Conservation (phyloP, 2,888 invertebrate genomes). For the Magallana nippona region DNA sequence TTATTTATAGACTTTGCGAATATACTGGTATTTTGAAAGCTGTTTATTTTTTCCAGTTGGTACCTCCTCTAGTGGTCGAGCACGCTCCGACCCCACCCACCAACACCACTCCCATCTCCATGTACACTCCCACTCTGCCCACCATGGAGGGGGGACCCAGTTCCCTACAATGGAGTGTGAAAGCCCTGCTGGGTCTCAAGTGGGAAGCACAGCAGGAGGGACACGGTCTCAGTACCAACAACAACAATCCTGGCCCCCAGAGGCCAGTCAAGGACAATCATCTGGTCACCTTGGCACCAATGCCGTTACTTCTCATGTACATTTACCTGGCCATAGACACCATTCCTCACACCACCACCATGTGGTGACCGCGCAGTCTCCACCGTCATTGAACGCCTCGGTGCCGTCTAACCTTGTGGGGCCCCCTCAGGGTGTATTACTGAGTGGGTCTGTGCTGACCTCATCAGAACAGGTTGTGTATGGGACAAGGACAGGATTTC, state of each 20-base stretch:
- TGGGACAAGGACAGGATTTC: constrained; percentile 54
- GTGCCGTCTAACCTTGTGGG: constrained; percentile 38
- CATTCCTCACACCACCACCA: constrained; percentile 63
- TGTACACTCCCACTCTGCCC: constrained; percentile 70
- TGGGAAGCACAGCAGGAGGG: constrained; percentile 42
- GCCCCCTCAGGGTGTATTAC: constrained; percentile 44
- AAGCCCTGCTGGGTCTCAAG: constrained; percentile 61
- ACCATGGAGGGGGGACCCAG: constrained; percentile 59
- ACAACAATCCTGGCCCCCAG: constrained; percentile 62
- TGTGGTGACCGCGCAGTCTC: constrained; percentile 50
- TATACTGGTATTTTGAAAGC: too few relatives aligned
- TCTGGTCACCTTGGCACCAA: constrained; percentile 56
- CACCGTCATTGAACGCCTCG: constrained; percentile 53
- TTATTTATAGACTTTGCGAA: too few relatives aligned
- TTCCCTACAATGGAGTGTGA: constrained; percentile 73
- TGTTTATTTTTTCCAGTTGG: constrained; percentile 64
- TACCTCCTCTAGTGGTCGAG: constrained; percentile 73
- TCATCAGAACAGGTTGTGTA: constrained; percentile 51
- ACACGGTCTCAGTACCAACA: constrained; percentile 58
- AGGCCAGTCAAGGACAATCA: constrained; percentile 48
- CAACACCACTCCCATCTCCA: constrained; percentile 77
- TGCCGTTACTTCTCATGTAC: constrained; percentile 63
- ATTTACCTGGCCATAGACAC: constrained; percentile 58
- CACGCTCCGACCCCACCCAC: constrained; percentile 79
- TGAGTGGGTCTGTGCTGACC: constrained; percentile 57